Evolutionary conservation across 2,113 vertebrate species (phyloP).

Genomic region (Notarius quadriscutis): DNA sequence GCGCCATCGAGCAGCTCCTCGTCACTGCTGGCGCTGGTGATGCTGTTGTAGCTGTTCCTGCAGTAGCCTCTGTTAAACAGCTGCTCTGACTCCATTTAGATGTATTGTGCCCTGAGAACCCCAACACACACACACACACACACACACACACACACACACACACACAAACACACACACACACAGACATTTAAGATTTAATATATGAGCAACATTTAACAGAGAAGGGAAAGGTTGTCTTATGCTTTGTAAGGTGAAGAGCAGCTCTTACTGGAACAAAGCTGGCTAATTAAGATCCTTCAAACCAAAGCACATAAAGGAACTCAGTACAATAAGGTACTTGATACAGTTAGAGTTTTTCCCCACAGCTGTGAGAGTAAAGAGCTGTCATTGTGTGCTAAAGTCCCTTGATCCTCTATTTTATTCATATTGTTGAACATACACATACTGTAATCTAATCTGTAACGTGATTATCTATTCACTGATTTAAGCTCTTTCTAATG

Average conservation of each 20-base stretch:
- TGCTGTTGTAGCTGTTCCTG: slow-evolving; percentile 99
- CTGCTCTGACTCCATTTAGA: slow-evolving; percentile 99
- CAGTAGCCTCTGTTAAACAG: slow-evolving; percentile 94
- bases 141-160: slow-evolving; percentile 21
- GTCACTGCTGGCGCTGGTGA: slow-evolving; percentile 96
- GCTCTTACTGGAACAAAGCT: not conserved
- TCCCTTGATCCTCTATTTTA: not conserved
- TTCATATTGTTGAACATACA: not conserved
- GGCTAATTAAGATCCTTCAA: not conserved
- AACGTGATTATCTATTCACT: not conserved
- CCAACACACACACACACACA: slow-evolving; percentile 28
- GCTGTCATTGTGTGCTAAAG: not conserved
- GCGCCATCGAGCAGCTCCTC: slow-evolving; percentile 97
- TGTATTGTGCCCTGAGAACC: slow-evolving; percentile 75
- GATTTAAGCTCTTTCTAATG: not conserved
- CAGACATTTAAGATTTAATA: not conserved
- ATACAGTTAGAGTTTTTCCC: not conserved
- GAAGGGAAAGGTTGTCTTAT: not conserved
- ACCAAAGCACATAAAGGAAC: not conserved
- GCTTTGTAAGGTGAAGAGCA: not conserved
- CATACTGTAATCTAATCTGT: not conserved
- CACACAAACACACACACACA: slow-evolving; percentile 22
- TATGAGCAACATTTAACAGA: not conserved
- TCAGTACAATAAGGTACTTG: not conserved
- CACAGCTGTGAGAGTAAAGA: not conserved